Evolutionary conservation across 2,113 vertebrate species (phyloP).

Genomic region (Sula dactylatra): DNA sequence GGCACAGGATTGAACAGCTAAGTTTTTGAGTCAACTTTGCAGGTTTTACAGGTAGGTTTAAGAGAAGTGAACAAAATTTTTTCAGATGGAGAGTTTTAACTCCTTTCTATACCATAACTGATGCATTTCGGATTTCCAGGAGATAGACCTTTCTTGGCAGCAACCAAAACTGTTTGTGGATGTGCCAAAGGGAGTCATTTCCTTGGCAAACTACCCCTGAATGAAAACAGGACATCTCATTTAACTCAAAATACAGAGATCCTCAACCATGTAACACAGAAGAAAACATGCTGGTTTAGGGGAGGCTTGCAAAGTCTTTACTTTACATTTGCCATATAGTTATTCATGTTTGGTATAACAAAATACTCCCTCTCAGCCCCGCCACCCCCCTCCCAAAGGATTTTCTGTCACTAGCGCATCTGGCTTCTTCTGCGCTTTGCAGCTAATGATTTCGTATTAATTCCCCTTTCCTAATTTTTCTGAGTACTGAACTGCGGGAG

Average conservation of each 20-base stretch:
- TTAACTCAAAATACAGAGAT: not conserved
- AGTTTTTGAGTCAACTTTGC: too few relatives aligned
- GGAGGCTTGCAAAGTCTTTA: not conserved
- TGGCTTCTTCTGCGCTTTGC: not conserved
- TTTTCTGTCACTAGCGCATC: not conserved
- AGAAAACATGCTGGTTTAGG: not conserved
- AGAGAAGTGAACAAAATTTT: not conserved
- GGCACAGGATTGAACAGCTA: not conserved
- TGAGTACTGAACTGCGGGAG: not conserved
- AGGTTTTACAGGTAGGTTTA: not conserved
- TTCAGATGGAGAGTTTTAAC: not conserved
- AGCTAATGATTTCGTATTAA: not conserved
- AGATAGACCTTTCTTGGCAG: not conserved
- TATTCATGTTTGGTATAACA: not conserved
- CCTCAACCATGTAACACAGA: not conserved
- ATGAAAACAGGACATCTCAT: not conserved
- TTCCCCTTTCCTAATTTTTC: not conserved
- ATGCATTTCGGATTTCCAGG: not conserved
- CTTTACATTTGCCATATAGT: not conserved
- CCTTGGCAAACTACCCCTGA: not conserved
- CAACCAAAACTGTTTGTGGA: not conserved
- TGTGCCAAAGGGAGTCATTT: too few relatives aligned
- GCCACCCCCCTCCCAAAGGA: too few relatives aligned
- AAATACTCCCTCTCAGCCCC: not conserved
- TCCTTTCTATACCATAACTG: not conserved